Base-by-base conservation (phyloP, 2,113 vertebrate genomes). In the Myrmecophaga tridactyla region DNA sequence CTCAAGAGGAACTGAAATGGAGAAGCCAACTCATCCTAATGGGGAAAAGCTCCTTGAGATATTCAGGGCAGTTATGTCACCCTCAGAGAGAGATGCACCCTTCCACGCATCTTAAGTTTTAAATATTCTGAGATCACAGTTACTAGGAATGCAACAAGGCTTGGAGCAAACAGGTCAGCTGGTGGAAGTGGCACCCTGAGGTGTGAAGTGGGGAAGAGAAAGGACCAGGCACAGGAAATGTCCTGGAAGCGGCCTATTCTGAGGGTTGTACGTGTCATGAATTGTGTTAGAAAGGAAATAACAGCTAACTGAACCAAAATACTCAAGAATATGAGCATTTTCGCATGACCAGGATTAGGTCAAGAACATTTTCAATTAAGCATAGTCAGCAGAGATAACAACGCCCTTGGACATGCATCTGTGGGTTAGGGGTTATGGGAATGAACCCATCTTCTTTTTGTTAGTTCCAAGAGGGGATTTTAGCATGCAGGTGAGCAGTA, bases 21-120 rank as follows among this genome's bases (percentile, higher is more conserved):
- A 75, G 36, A 13, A 13, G 12, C 53, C 36, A 23, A 18, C 0
- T 46, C 9, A 0, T 39, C 12, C 56, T 53, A 12, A 8, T 2
- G 21, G 25, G 7, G 14, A 58, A 4, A 18, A 80, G 56, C 46
- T 46, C 92, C 36, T 36, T 34, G 63, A 63, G 20, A 80, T 65
- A 48, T 36, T 12, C 46, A 60, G 27, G 65, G 34, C 36, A 29
- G 13, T 48, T 27, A 1, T 36, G 15, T 34, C 27, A 36, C 72
- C 21, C 51, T 34, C 34, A 17, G 9, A 95, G 65, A 88, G 48
- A 41, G 15, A 41, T 6, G 20, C 6, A 14, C 21, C 23, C 21
- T 13, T 86, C 23, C 6, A 14, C 8, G 17, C 12, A 25, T 29
- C 27, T 67, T 86, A 18, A 29, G 15, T 90, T 48, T 34, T 72